Percentiles rank a stretch among this genome's conserved stretches.
Conservation (phyloP, 1,140 invertebrate species). For the Wiebesia pumilae region DNA sequence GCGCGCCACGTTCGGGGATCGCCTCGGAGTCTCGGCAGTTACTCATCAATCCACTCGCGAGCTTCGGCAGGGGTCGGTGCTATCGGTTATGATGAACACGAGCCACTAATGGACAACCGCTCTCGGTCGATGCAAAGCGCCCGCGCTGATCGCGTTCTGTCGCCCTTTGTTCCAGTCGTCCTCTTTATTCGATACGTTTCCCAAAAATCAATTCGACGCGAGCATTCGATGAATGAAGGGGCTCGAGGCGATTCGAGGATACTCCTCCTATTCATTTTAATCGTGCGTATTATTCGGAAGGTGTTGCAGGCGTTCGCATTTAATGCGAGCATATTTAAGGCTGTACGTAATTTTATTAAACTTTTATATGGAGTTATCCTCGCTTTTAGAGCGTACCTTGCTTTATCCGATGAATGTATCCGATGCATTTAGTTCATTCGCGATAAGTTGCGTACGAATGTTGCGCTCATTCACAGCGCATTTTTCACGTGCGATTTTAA, state of each 20-base stretch:
- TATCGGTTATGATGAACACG: background rate
- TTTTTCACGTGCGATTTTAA: too few relatives aligned
- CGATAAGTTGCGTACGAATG: too few relatives aligned
- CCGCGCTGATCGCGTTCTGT: too few relatives aligned
- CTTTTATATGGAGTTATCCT: background rate
- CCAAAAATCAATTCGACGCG: background rate
- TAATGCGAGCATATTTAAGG: background rate
- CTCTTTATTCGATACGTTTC: background rate
- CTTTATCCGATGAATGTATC: background rate
- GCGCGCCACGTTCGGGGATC: background rate
- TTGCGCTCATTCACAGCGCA: background rate
- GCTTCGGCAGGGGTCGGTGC: background rate
- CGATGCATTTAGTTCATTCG: too few relatives aligned
- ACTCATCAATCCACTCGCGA: background rate
- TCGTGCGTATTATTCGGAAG: background rate
- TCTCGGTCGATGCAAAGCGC: background rate
- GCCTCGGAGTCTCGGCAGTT: background rate
- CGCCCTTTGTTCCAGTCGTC: too few relatives aligned
- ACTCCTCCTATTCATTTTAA: background rate
- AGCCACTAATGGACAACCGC: background rate
- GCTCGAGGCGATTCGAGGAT: background rate
- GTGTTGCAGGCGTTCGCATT: background rate
- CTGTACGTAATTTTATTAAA: background rate
- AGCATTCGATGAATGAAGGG: background rate
- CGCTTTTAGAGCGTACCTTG: background rate